These are phyloP conservation scores for Tridacna gigas DNA, from an alignment of 2,888 invertebrate genomes.

Conservation along the genomic window DNA sequence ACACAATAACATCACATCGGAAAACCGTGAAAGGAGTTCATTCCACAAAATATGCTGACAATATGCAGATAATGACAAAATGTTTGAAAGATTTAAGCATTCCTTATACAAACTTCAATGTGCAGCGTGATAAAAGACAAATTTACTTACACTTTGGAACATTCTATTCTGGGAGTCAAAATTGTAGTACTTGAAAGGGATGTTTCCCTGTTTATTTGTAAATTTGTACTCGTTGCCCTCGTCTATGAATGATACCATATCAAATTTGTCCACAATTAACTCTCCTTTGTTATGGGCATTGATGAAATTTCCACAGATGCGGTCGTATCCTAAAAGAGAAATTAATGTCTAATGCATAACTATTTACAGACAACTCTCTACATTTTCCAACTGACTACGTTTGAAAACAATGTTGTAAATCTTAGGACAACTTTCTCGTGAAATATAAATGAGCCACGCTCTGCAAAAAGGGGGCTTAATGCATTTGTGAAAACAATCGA, in stretches of 20 bases:
- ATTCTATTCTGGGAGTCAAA: slow-evolving; percentile 38
- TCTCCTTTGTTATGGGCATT: slow-evolving; percentile 69
- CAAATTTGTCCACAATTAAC: slow-evolving; percentile 71
- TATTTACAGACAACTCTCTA: too few relatives aligned
- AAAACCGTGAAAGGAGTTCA: too few relatives aligned
- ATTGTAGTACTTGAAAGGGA: slow-evolving; percentile 70
- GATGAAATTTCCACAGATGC: slow-evolving; percentile 74
- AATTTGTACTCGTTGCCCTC: slow-evolving; percentile 62
- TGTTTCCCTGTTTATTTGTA: slow-evolving; percentile 62
- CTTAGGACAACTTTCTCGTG: too few relatives aligned
- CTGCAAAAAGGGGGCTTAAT: too few relatives aligned
- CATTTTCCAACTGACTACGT: too few relatives aligned
- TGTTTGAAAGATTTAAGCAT: too few relatives aligned
- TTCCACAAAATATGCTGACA: too few relatives aligned
- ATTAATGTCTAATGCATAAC: not conserved
- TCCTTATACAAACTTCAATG: not conserved
- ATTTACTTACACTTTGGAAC: slow-evolving; percentile 7
- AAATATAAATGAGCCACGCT: too few relatives aligned
- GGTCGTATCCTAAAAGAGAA: slow-evolving; percentile 39
- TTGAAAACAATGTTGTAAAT: too few relatives aligned
- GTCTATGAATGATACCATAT: slow-evolving; percentile 63
- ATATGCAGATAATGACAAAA: too few relatives aligned
- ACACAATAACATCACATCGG: too few relatives aligned
- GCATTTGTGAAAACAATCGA: too few relatives aligned
- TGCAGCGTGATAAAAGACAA: not conserved